Evolutionary conservation across 2,888 invertebrate species (phyloP).

Genomic region (Acleris sparsana): DNA sequence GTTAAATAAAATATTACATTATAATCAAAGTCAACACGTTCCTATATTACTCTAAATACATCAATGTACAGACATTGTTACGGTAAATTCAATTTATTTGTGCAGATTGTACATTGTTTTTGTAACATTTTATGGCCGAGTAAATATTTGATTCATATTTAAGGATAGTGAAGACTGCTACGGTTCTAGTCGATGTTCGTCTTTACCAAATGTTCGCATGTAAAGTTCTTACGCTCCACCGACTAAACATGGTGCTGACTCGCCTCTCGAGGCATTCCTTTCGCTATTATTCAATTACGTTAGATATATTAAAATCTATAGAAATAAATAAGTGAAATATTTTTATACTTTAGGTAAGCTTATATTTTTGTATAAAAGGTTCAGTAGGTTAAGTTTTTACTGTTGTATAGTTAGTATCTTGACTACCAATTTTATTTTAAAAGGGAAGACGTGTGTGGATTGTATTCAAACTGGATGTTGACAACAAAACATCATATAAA

Average conservation of each 20-base stretch:
- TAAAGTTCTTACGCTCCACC: not conserved
- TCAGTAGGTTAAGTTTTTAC: conserved; percentile 35
- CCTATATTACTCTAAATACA: no score
- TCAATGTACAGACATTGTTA: no score
- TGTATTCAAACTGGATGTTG: conserved; percentile 1
- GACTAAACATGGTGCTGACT: conserved; percentile 11
- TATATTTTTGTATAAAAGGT: conserved; percentile 29
- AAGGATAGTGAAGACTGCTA: conserved; percentile 20
- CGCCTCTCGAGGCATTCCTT: not conserved
- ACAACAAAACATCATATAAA: not conserved
- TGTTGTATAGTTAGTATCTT: conserved; percentile 25
- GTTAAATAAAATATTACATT: no score
- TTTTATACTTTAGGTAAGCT: conserved; percentile 34
- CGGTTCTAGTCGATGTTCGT: conserved; percentile 37
- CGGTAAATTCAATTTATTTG: no score
- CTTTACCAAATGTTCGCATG: conserved; percentile 15
- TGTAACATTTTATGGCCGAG: no score
- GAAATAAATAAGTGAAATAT: conserved; percentile 25
- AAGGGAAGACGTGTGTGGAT: not conserved
- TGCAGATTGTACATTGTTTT: no score
- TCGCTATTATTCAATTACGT: conserved; percentile 23
- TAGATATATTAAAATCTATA: conserved; percentile 19
- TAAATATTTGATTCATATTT: not conserved
- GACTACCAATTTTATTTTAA: conserved; percentile 20
- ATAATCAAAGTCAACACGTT: no score